Evolutionary conservation across 1,140 invertebrate species (phyloP).

Genomic region (Tetranychus urticae): DNA sequence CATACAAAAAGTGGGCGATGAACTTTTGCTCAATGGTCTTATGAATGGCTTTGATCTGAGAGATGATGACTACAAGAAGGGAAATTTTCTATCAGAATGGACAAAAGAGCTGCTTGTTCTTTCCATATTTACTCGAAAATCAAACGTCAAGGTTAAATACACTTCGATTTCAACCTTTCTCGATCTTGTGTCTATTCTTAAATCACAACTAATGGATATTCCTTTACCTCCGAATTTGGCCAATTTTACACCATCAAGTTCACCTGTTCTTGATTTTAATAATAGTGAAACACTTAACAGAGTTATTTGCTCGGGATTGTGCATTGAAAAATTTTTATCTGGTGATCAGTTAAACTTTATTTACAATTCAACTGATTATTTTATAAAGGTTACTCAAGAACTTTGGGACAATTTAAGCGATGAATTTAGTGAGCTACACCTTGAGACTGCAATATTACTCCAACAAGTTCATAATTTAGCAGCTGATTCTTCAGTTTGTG

Average conservation of each 20-base stretch:
- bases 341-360: constrained; percentile 13
- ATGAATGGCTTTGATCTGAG: neutral
- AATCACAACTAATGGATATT: neutral
- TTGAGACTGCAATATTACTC: constrained; percentile 37
- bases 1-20: neutral
- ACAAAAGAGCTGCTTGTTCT: constrained; percentile 7
- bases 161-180: constrained; percentile 4
- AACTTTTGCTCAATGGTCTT: neutral
- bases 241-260: constrained; percentile 8
- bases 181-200: neutral
- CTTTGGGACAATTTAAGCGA: constrained; percentile 40
- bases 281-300: neutral
- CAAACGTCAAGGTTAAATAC: constrained; percentile 8
- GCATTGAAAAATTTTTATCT: constrained; percentile 17
- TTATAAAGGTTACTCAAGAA: constrained; percentile 32
- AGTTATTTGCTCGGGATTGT: neutral
- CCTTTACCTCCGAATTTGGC: neutral
- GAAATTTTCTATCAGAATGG: neutral
- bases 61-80: neutral
- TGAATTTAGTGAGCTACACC: constrained; percentile 28
- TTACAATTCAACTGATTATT: constrained; percentile 12
- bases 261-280: constrained; percentile 7
- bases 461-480: constrained; percentile 43
- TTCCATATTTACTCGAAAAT: constrained; percentile 6
- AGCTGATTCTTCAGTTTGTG: constrained; percentile 32